phyloP scores from a whole-genome alignment of 1,140 invertebrate genomes.

The Melipona quadrifasciata region DNA sequence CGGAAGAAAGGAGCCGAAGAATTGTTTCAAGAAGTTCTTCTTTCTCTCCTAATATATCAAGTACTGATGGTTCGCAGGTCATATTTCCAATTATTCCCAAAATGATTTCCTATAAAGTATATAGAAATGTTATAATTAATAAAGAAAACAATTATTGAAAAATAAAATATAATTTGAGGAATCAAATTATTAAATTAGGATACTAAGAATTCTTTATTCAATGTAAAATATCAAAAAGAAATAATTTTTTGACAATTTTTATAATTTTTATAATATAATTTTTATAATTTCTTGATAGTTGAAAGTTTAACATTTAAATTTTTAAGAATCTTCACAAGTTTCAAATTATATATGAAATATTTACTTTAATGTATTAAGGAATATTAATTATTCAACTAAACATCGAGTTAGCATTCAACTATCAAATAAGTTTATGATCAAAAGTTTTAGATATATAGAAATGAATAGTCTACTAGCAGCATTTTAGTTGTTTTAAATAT shows the following conservation, averaged over 20 bases:
- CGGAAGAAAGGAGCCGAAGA: constrained; percentile 82
- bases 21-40: constrained; percentile 80
- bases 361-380: background rate
- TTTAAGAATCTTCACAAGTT: background rate
- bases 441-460: background rate
- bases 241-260: too few species aligned
- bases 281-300: background rate
- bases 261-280: too few species aligned
- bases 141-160: background rate
- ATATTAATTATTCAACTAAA: background rate
- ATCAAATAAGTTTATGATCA: background rate
- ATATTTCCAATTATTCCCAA: constrained; percentile 89
- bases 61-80: constrained; percentile 83
- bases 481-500: background rate
- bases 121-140: constrained; percentile 20
- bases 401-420: background rate
- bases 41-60: constrained; percentile 78
- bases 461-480: background rate
- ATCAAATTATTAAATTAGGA: background rate
- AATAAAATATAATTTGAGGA: background rate
- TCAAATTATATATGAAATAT: background rate
- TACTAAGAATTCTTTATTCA: background rate
- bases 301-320: background rate
- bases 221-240: background rate
- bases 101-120: constrained; percentile 84